These are phyloP conservation scores for Caenorhabditis remanei DNA, from an alignment of 1,140 invertebrate species.

Conservation along the genomic window DNA sequence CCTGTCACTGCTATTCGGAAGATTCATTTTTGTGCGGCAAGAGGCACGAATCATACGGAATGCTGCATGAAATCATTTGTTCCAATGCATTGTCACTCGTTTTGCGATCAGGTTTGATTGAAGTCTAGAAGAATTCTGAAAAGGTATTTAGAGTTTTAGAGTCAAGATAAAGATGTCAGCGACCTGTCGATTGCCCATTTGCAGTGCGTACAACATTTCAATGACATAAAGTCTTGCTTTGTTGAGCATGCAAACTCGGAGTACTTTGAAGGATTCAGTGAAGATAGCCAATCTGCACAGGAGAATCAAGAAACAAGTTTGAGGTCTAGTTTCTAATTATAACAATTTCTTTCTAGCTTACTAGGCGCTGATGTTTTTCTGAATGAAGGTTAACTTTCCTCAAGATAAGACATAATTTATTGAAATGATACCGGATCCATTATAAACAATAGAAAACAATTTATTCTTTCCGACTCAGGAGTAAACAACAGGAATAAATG, in stretches of 20 bases:
- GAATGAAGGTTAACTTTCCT: background rate
- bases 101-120: conserved; percentile 47
- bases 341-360: background rate
- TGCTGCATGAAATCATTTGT: conserved; percentile 48
- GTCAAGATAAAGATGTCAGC: conserved; percentile 6
- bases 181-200: conserved; percentile 44
- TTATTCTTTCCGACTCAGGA: conserved; percentile 47
- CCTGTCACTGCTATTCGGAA: conserved; percentile 39
- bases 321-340: background rate
- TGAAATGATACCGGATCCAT: conserved; percentile 26
- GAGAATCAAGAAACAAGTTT: background rate
- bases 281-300: background rate
- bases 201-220: conserved; percentile 54
- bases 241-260: conserved; percentile 51
- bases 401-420: conserved; percentile 31
- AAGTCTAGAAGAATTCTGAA: background rate
- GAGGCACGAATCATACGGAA: conserved; percentile 53
- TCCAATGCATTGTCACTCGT: conserved; percentile 34
- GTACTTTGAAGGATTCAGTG: conserved; percentile 44
- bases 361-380: background rate
- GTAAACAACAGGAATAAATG: conserved; percentile 47
- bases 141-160: conserved; percentile 6
- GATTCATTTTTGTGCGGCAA: conserved; percentile 57
- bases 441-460: conserved; percentile 53
- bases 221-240: conserved; percentile 58